These are phyloP conservation scores for Tylochromis polylepis DNA, from an alignment of 2,113 vertebrate genomes.

Conservation along the genomic window DNA sequence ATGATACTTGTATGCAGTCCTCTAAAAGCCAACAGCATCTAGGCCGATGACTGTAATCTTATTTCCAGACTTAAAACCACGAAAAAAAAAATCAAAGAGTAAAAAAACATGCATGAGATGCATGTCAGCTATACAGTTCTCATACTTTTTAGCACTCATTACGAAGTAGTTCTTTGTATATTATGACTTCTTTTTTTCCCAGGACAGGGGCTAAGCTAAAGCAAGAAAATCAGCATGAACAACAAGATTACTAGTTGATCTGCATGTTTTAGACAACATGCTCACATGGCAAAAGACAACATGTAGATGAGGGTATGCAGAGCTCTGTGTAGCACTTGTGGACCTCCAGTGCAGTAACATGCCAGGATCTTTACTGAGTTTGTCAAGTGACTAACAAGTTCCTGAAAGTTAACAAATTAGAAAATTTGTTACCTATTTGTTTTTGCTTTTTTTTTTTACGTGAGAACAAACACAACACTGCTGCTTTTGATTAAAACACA, in stretches of 20 bases:
- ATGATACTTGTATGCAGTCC: neutral
- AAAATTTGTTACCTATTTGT: neutral
- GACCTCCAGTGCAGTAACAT: neutral
- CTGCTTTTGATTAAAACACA: neutral
- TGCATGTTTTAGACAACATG: neutral
- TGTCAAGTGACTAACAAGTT: neutral
- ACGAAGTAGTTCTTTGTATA: neutral
- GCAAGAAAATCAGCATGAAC: neutral
- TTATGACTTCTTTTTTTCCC: neutral
- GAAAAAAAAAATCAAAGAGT: neutral
- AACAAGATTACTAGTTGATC: neutral
- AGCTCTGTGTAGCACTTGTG: neutral
- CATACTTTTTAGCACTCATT: neutral
- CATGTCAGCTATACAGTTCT: neutral
- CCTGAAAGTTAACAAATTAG: neutral
- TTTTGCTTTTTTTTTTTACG: neutral
- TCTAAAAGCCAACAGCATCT: neutral
- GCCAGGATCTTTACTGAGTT: neutral
- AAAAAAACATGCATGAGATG: neutral
- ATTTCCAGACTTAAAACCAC: neutral
- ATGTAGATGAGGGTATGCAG: neutral
- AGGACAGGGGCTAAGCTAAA: neutral
- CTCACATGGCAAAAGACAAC: neutral
- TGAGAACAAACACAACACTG: neutral
- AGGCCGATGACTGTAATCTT: accelerated